phyloP scores from a whole-genome alignment of 1,140 invertebrate genomes.

The Eurytemora carolleeae region DNA sequence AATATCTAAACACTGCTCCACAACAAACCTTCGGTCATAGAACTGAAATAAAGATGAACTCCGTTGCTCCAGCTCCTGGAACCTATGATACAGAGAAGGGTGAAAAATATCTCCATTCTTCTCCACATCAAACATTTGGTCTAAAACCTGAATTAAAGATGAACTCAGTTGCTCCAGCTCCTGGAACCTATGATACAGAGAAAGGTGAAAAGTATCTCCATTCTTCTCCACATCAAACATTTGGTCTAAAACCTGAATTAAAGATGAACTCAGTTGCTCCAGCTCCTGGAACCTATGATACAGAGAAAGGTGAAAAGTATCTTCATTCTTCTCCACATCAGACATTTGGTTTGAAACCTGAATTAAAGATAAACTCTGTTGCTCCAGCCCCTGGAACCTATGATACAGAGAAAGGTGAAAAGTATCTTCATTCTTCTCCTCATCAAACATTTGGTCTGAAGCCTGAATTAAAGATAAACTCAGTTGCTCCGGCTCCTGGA shows the following conservation, averaged over 20 bases:
- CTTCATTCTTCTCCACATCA: not conserved
- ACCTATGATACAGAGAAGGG: constrained; percentile 10
- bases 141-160: constrained; percentile 5
- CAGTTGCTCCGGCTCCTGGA: constrained; percentile 2
- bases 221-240: constrained; percentile 1
- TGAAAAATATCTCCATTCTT: not conserved
- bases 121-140: constrained; percentile 8
- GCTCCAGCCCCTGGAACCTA: constrained; percentile 13
- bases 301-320: constrained; percentile 5
- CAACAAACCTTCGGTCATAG: not conserved
- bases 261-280: constrained; percentile 1
- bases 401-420: constrained; percentile 1
- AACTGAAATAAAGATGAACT: constrained; percentile 3
- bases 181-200: constrained; percentile 12
- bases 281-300: constrained; percentile 13
- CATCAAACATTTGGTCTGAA: constrained; percentile 8
- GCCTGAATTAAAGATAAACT: constrained; percentile 5
- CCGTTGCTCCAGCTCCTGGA: constrained; percentile 10
- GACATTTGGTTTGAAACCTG: constrained; percentile 11
- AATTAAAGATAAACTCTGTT: constrained; percentile 1
- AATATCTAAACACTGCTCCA: not conserved
- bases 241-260: constrained; percentile 9
- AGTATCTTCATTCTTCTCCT: not conserved
- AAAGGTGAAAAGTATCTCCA: not conserved
- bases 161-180: constrained; percentile 3